phyloP scores from a whole-genome alignment of 2,888 invertebrate genomes.

The Spilosoma lubricipeda region DNA sequence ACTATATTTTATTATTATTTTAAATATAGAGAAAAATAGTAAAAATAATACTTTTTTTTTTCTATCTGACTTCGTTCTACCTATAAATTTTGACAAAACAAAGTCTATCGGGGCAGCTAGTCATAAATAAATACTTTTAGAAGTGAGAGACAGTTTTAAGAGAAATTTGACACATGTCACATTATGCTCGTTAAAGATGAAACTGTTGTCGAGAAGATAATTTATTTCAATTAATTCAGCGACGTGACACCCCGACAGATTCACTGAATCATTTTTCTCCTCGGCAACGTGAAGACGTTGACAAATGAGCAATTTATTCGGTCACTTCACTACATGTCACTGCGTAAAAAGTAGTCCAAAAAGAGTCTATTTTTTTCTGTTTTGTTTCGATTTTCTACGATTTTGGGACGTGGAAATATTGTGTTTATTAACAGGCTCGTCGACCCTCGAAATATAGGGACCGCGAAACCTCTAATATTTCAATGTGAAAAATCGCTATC shows the following conservation, averaged over 20 bases:
- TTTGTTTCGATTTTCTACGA: conserved; percentile 51
- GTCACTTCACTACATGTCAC: conserved; percentile 73
- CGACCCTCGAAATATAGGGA: conserved; percentile 66
- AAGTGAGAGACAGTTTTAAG: not conserved
- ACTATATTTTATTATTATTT: too few relatives aligned
- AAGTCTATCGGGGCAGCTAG: not conserved
- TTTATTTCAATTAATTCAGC: conserved; percentile 83
- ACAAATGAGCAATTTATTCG: conserved; percentile 82
- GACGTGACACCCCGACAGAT: conserved; percentile 78
- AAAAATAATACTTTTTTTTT: too few relatives aligned
- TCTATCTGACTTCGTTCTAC: too few relatives aligned
- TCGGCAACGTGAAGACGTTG: conserved; percentile 77
- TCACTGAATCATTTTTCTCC: conserved; percentile 83
- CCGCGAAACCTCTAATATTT: conserved; percentile 73
- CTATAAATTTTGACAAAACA: too few relatives aligned
- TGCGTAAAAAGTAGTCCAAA: conserved; percentile 51
- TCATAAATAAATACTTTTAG: not conserved
- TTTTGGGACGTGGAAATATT: conserved; percentile 58
- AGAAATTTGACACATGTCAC: conserved; percentile 59
- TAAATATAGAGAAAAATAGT: too few relatives aligned
- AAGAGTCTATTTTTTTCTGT: conserved; percentile 40
- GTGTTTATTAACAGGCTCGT: conserved; percentile 70
- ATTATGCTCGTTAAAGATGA: conserved; percentile 67
- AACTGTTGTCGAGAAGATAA: conserved; percentile 75
- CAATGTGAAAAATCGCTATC: conserved; percentile 74